These are phyloP conservation scores for Heterotilapia buettikoferi DNA, from an alignment of 2,113 vertebrate genomes.

Conservation along the genomic window DNA sequence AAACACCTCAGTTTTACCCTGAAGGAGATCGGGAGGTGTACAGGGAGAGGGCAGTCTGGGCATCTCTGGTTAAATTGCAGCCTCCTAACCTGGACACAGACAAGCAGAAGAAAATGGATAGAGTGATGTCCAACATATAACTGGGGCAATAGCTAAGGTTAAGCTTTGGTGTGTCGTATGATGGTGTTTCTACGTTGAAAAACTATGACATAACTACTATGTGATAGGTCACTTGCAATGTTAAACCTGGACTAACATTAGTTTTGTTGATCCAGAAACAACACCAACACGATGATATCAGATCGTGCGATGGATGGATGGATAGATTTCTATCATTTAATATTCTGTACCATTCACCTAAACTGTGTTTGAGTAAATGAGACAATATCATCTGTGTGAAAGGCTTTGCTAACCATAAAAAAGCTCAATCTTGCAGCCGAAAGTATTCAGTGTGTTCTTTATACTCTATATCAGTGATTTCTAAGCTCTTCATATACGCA, in stretches of 20 bases:
- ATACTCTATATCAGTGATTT: background rate
- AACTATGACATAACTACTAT: background rate
- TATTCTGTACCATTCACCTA: background rate
- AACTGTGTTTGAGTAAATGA: background rate
- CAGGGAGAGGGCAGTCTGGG: background rate
- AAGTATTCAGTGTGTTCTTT: background rate
- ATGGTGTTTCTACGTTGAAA: background rate
- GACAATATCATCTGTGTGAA: background rate
- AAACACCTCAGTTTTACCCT: background rate
- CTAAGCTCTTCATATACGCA: background rate
- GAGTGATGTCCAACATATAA: background rate
- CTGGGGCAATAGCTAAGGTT: background rate
- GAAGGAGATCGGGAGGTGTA: background rate
- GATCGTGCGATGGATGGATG: background rate
- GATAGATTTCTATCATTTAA: background rate
- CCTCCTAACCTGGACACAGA: background rate
- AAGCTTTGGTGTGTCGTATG: background rate
- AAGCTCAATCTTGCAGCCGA: background rate
- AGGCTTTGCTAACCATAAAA: background rate
- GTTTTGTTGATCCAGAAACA: background rate
- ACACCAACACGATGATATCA: background rate
- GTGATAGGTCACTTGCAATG: background rate
- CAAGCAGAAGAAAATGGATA: background rate
- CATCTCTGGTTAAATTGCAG: background rate
- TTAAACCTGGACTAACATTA: background rate